These are phyloP conservation scores for Eriosoma lanigerum DNA, from an alignment of 1,140 invertebrate species.

Conservation along the genomic window DNA sequence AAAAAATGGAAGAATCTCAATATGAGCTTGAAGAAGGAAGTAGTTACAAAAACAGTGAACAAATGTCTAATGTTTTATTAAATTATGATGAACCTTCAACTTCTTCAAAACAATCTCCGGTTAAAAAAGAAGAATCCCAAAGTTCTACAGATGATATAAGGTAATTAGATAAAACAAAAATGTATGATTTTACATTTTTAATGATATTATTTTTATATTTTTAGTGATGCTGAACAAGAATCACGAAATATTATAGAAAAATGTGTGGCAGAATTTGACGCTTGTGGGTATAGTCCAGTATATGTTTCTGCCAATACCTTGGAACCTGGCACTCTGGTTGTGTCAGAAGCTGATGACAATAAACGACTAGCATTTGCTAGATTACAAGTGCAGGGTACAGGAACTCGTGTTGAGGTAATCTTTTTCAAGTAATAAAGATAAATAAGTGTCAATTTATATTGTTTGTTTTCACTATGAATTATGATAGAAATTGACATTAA, in stretches of 20 bases:
- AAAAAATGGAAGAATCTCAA: conserved; percentile 65
- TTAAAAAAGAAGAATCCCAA: not conserved
- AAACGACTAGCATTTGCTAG: conserved; percentile 75
- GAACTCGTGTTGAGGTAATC: conserved; percentile 61
- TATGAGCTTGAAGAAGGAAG: conserved; percentile 52
- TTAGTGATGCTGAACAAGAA: conserved; percentile 58
- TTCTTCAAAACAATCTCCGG: conserved; percentile 3
- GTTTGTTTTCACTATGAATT: not conserved
- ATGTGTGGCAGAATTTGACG: conserved; percentile 72
- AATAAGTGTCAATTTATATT: conserved; percentile 28
- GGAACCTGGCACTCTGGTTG: conserved; percentile 80
- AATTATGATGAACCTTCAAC: conserved; percentile 24
- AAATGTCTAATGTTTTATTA: not conserved
- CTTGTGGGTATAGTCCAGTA: conserved; percentile 81
- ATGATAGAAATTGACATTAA: conserved; percentile 26
- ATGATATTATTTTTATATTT: not conserved
- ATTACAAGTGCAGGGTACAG: conserved; percentile 64
- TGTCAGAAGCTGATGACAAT: conserved; percentile 76
- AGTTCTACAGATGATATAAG: conserved; percentile 36
- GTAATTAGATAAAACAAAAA: not conserved
- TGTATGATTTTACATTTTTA: not conserved
- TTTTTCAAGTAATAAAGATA: conserved; percentile 27
- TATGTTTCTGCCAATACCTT: conserved; percentile 70
- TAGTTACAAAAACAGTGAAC: not conserved
- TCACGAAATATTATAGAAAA: conserved; percentile 64